Evolutionary conservation across 2,888 invertebrate genomes (phyloP).

Genomic region (Pelosia muscerda): DNA sequence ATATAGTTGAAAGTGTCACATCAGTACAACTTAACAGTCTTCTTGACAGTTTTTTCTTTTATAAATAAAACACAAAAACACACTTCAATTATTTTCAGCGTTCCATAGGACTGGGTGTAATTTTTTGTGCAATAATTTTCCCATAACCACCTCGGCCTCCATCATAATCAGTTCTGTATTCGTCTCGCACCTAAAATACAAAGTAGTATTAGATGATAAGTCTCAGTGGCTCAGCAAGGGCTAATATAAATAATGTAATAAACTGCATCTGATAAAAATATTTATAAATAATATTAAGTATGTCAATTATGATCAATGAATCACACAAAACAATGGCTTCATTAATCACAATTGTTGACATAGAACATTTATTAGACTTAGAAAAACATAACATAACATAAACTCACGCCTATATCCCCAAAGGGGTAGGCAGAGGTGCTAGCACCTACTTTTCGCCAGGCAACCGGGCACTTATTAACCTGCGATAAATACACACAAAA

Average conservation of each 20-base stretch:
- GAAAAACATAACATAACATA: no score
- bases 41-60: slow-evolving; percentile 55
- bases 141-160: slow-evolving; percentile 99
- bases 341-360: neutral
- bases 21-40: slow-evolving; percentile 59
- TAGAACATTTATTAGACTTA: neutral
- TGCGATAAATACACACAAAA: no score
- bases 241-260: no score
- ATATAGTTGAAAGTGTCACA: slow-evolving; percentile 54
- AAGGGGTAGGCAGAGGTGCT: no score
- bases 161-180: slow-evolving; percentile 99
- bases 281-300: no score
- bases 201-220: no score
- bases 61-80: slow-evolving; percentile 40
- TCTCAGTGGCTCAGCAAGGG: no score
- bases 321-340: neutral
- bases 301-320: no score
- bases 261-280: no score
- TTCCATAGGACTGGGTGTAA: slow-evolving; percentile 87
- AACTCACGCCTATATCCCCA: no score
- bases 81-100: slow-evolving; percentile 65
- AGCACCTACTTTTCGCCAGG: no score
- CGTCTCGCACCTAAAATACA: slow-evolving; percentile 94
- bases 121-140: slow-evolving; percentile 95
- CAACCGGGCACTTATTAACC: no score